Percentiles rank a stretch among this genome's conserved stretches.
These are phyloP conservation scores for Dromiciops gliroides DNA, from an alignment of 2,113 vertebrate species.

Conservation along the genomic window DNA sequence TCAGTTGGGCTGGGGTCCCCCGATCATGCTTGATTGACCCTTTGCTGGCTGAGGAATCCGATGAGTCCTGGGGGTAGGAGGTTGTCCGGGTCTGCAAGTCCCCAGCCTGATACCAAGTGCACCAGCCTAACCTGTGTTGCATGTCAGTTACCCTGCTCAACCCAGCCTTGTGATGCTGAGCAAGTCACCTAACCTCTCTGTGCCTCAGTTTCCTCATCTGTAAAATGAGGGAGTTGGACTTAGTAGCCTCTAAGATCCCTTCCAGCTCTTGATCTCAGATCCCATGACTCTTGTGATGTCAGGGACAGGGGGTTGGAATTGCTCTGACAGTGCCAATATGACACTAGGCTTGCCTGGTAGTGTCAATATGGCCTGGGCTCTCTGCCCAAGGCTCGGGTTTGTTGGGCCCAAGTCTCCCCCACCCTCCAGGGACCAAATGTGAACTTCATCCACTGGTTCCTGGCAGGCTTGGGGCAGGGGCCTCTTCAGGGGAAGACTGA, in stretches of 20 bases:
- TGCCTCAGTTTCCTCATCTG: not conserved
- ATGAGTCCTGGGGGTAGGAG: not conserved
- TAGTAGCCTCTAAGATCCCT: not conserved
- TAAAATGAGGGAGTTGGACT: not conserved
- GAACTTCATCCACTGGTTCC: not conserved
- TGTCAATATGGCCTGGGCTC: not conserved
- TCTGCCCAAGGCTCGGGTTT: not conserved
- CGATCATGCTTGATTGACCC: not conserved
- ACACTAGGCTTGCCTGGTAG: no score
- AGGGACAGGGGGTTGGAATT: not conserved
- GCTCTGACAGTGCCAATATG: not conserved
- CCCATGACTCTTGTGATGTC: not conserved
- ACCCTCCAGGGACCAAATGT: not conserved
- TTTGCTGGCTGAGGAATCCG: not conserved
- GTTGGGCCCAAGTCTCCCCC: not conserved
- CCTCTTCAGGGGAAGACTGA: conserved; percentile 81
- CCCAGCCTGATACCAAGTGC: not conserved
- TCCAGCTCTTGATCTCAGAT: not conserved
- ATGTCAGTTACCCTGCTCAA: not conserved
- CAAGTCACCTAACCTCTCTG: not conserved
- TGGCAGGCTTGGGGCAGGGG: conserved; percentile 52
- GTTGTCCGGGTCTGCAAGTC: not conserved
- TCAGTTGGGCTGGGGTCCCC: not conserved
- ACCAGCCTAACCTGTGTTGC: not conserved
- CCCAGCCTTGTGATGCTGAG: not conserved